Evolutionary conservation across 2,888 invertebrate species (phyloP), one percentile per base, ranked within the genome.

Genomic region (Chloroclystis v-ata): DNA sequence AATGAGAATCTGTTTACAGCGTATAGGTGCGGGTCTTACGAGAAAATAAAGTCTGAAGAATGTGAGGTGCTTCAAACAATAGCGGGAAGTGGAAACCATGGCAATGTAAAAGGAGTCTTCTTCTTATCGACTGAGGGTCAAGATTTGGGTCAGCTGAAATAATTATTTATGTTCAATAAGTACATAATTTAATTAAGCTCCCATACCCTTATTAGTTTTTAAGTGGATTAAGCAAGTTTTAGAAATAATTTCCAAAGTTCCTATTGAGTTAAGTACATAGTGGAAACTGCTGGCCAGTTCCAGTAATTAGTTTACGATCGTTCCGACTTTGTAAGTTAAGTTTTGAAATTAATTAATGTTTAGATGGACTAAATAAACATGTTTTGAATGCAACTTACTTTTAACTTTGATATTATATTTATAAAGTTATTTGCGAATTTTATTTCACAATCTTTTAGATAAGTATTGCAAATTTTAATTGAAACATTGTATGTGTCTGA

Each of bases 81-180:
- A 14, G 82, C 82, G 3, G 86, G 85, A 0, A 79, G 78, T 52
- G 81, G 77, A 73, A 82, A 80, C 37, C 78, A 83, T 62, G 79
- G 82, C 52, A 80, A 69, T 13, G 78, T 75, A 0, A 80, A 71
- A 8, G 86, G 86, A 0, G 69, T 82, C 0, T 86, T 69, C 48
- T 84, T 82, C 53, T 75, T 86, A 38, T 75, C 79, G 1, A 84
- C 85, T 11, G 70, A 78, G 47, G 75, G 69, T 0, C 72, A 69
- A 50, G 61, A 76, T 25, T 43, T 59, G 28, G 46, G 44, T 9
- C 43, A 43, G 13, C 35, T 58, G 1, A 54, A 41, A 45, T 57
- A 49, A 43, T n/a, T n/a, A n/a, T 4, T 7, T 10, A 26, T 6
- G 8, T 8, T n/a, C 7, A 26, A 26, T 26, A 9, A 6, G 26